A percentile compares a stretch with the other conserved stretches of the same genome.
Conservation (phyloP, 2,797 vertebrate genomes). For the Microctenopoma steveboyesi region DNA sequence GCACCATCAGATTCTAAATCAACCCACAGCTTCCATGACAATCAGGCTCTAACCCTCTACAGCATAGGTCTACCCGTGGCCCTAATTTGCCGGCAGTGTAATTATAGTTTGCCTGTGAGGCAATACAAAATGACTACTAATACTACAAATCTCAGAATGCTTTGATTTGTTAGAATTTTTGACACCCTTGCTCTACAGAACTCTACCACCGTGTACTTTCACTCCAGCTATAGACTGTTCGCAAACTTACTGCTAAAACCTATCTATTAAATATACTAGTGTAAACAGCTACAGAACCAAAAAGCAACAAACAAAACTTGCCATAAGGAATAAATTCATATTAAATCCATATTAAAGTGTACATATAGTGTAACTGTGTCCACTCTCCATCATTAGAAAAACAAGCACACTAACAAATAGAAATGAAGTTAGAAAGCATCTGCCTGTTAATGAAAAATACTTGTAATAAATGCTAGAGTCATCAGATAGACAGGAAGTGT, state of each 20-base stretch:
- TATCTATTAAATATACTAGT: too few species aligned
- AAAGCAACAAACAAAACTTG: neutral
- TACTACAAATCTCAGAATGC: too few species aligned
- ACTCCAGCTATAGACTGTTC: too few species aligned
- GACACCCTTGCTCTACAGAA: neutral
- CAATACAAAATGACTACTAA: too few species aligned
- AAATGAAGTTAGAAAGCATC: constrained; percentile 1
- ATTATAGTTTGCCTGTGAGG: too few species aligned
- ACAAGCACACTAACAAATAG: neutral
- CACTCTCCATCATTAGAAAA: neutral
- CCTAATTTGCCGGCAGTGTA: too few species aligned
- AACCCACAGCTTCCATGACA: neutral
- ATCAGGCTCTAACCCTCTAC: neutral
- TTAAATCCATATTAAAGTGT: neutral
- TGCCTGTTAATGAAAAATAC: constrained; percentile 11
- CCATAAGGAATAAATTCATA: neutral
- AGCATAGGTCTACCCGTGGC: too few species aligned
- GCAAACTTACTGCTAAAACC: too few species aligned
- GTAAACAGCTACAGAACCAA: neutral
- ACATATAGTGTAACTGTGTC: neutral
- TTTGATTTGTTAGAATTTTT: too few species aligned
- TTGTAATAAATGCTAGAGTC: constrained; percentile 8
- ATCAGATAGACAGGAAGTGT: constrained; percentile 4
- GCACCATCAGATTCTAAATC: neutral
- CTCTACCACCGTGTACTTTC: neutral